These are phyloP conservation scores for Peromyscus californicus DNA, from an alignment of 2,113 vertebrate genomes.

Conservation along the genomic window DNA sequence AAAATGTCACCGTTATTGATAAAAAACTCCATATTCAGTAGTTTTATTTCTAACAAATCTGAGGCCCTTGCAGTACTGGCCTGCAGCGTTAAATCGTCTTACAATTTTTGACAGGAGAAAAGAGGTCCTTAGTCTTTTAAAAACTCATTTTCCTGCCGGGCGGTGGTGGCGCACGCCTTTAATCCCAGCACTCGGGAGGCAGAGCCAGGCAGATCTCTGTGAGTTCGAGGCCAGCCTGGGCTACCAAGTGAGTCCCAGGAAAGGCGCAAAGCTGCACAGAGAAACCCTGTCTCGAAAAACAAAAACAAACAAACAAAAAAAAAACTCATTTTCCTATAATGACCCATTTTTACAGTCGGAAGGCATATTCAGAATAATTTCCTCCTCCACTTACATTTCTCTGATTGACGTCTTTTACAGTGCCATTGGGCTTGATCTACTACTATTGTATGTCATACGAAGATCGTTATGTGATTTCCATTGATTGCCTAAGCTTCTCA, in stretches of 20 bases:
- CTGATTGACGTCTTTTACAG: neutral
- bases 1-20: neutral
- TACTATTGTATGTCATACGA: neutral
- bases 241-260: too few species aligned
- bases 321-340: neutral
- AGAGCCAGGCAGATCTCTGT: too few species aligned
- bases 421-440: neutral
- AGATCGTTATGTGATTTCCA: neutral
- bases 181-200: too few species aligned
- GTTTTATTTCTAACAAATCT: neutral
- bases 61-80: neutral
- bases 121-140: neutral
- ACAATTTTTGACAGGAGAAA: neutral
- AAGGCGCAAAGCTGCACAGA: too few species aligned
- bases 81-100: neutral
- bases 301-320: too few species aligned
- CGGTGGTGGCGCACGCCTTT: too few species aligned
- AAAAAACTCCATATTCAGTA: neutral
- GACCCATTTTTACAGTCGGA: neutral
- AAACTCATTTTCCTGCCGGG: neutral
- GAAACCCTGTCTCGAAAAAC: too few species aligned
- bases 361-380: neutral
- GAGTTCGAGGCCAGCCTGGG: too few species aligned
- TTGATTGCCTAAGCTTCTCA: neutral
- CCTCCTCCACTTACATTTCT: neutral